Evolutionary conservation across 2,797 vertebrate species (phyloP).

Genomic region (Spea hammondii): DNA sequence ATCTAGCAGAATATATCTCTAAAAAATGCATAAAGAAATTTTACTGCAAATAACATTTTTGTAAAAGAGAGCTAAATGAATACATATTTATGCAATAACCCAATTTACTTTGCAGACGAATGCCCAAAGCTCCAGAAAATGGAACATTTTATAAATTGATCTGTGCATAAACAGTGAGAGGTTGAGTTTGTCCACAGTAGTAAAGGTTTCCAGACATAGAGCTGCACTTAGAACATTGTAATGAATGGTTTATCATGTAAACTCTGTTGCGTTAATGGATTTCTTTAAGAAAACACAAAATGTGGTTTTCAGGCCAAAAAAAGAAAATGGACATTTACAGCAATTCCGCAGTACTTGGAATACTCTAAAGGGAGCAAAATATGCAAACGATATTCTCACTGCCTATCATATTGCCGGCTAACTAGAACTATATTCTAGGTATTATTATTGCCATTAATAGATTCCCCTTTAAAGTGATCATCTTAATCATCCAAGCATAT

Average conservation of each 20-base stretch:
- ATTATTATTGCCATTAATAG: no score
- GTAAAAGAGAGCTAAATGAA: no score
- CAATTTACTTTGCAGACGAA: neutral
- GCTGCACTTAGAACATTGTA: conserved; percentile 4
- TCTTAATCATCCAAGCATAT: no score
- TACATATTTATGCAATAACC: neutral
- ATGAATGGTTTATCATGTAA: conserved; percentile 7
- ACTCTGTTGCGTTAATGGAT: neutral
- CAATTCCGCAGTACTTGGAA: no score
- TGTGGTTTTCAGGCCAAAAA: neutral
- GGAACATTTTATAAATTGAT: neutral
- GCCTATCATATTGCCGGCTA: no score
- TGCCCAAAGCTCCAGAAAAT: neutral
- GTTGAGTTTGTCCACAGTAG: neutral
- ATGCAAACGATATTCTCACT: neutral
- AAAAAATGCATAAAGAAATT: no score
- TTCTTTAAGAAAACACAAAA: neutral
- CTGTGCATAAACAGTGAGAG: neutral
- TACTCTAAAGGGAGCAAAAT: neutral
- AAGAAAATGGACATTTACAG: no score
- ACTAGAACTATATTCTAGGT: no score
- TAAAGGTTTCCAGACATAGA: neutral
- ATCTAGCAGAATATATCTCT: no score
- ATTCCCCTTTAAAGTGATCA: no score
- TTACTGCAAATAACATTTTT: no score